Evolutionary conservation across 2,113 vertebrate species (phyloP).

Genomic region (Elgaria multicarinata): DNA sequence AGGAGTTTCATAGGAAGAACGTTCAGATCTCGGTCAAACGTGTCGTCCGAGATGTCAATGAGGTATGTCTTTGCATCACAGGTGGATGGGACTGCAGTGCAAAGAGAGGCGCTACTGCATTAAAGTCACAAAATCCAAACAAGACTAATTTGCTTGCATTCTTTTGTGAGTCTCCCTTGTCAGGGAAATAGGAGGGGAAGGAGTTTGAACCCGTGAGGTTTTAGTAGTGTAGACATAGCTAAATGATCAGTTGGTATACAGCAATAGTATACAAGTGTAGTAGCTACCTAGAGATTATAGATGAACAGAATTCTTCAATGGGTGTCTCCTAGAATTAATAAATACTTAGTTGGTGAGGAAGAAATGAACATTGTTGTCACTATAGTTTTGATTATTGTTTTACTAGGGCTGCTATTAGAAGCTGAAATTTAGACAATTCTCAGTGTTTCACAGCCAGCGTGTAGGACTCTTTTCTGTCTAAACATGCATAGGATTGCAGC

Average conservation of each 20-base stretch:
- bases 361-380: background rate
- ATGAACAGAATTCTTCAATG: background rate
- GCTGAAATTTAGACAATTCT: background rate
- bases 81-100: background rate
- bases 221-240: background rate
- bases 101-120: background rate
- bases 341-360: background rate
- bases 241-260: background rate
- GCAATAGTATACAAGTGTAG: background rate
- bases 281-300: background rate
- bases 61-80: conserved; percentile 74
- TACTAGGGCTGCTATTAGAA: background rate
- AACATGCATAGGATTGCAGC: too few species aligned
- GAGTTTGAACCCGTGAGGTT: background rate
- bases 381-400: background rate
- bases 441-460: background rate
- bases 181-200: background rate
- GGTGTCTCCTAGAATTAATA: background rate
- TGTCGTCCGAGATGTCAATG: conserved; percentile 68
- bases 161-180: background rate
- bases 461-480: too few species aligned
- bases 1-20: conserved; percentile 73
- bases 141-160: background rate
- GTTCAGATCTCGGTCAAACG: conserved; percentile 71
- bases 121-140: background rate